Base-by-base conservation (phyloP, 2,888 invertebrate species). In the Cephalotes varians region DNA sequence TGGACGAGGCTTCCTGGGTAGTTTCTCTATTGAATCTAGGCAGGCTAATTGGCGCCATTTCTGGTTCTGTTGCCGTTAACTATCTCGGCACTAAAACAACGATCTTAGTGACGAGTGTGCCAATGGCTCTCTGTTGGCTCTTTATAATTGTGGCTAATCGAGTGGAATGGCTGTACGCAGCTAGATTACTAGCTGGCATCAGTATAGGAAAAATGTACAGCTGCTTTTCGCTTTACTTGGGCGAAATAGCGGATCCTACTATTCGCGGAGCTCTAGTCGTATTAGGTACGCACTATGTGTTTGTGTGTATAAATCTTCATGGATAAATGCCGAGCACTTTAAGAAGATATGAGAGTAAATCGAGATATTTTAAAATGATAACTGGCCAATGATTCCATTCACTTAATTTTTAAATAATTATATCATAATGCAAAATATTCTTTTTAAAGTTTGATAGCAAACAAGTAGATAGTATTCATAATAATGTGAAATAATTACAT, bases 191-290 rank as follows among this genome's bases (percentile, higher is more conserved):
- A 10, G 86, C 88, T 2, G 92, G 92, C 6, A 58, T 91, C 15
- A 64, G 85, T 10, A 2, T 89, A 15, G 92, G 93, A 2, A 91
- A 92, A 85, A 80, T 82, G 34, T 93, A 90, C 81, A 86, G 89
- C 71, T 86, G 91, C 12, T 93, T 92, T 69, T 88, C 93, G 1
- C 73, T 93, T 5, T 93, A 91, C 69, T 80, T 93, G 5, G 93
- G 91, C 0, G 93, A 93, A 54, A 90, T 93, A 25, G 91, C 93
- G 1, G 83, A 87, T 65, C 88, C 93, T 0, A 88, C 82, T 5
- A 94, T 94, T 6, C 90, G 94, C 0, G 94, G 94, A 5, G 90
- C 92, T 0, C 65, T 94, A 15, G 91, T 93, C 0, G 87, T 91
- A 0, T 28, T 94, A 4, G 90, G 90, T 18, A 76, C 4, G 65